Percentiles rank a stretch among this genome's conserved stretches.
These are phyloP conservation scores for Parotia lawesii DNA, from an alignment of 2,113 vertebrate species.

Conservation along the genomic window DNA sequence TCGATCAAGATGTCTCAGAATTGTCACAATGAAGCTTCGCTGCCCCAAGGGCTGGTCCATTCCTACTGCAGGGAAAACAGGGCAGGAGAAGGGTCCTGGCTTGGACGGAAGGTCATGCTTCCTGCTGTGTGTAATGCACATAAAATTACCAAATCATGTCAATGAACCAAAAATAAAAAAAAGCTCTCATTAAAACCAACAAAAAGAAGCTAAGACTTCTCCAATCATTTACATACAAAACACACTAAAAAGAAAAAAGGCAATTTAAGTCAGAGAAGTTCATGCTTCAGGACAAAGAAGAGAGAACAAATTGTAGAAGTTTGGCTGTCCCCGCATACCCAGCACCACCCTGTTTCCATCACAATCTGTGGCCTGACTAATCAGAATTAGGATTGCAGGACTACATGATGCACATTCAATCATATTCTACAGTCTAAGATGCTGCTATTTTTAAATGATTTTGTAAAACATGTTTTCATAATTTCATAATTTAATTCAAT, in stretches of 20 bases:
- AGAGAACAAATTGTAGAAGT: neutral
- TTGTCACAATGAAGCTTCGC: rapidly evolving
- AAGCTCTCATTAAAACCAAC: neutral
- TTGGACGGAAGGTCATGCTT: neutral
- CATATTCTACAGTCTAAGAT: neutral
- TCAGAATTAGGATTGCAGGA: neutral
- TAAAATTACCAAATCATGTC: neutral
- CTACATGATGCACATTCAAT: rapidly evolving
- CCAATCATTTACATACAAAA: neutral
- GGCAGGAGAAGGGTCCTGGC: neutral
- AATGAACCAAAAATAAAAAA: neutral
- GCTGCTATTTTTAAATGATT: neutral
- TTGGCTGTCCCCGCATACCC: neutral
- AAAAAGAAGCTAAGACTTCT: neutral
- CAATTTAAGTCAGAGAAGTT: neutral
- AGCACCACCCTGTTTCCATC: neutral
- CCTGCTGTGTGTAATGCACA: neutral
- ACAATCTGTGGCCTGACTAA: neutral
- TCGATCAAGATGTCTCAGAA: neutral
- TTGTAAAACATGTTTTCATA: neutral
- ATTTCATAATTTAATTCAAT: neutral
- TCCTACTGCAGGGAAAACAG: rapidly evolving
- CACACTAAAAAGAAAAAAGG: neutral
- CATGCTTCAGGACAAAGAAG: neutral
- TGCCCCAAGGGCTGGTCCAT: neutral